phyloP scores from a whole-genome alignment of 1,140 invertebrate species.

The Anadara kagoshimensis region DNA sequence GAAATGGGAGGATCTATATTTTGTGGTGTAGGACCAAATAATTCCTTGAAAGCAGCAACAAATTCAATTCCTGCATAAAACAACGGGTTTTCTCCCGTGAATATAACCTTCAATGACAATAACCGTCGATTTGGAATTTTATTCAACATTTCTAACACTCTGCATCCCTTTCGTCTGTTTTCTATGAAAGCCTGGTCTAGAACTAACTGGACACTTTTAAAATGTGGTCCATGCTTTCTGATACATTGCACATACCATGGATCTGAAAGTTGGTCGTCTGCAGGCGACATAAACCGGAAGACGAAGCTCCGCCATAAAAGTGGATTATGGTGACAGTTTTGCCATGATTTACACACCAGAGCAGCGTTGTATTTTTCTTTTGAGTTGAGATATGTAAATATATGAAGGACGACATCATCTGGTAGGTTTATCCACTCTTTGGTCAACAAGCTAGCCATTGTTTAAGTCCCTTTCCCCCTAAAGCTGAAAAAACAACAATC shows the following conservation, averaged over 20 bases:
- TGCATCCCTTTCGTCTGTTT: constrained; percentile 39
- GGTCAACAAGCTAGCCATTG: neutral
- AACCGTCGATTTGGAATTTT: constrained; percentile 31
- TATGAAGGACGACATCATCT: constrained; percentile 42
- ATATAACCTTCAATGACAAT: constrained; percentile 35
- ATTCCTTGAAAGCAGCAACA: constrained; percentile 28
- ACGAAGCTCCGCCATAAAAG: constrained; percentile 41
- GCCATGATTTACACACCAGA: constrained; percentile 44
- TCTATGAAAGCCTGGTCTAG: constrained; percentile 20
- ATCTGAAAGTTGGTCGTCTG: neutral
- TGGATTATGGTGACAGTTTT: constrained; percentile 35
- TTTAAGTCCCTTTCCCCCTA: no score
- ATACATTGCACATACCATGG: constrained; percentile 12
- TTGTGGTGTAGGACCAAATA: constrained; percentile 39
- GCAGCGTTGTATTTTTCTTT: constrained; percentile 42
- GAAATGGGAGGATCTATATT: neutral
- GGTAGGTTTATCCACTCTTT: constrained; percentile 44
- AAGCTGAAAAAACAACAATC: no score
- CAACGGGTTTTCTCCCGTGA: constrained; percentile 53
- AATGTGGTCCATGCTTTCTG: constrained; percentile 31
- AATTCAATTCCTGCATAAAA: constrained; percentile 57
- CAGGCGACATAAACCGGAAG: constrained; percentile 26
- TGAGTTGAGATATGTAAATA: constrained; percentile 39
- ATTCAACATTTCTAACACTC: constrained; percentile 31
- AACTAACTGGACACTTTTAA: constrained; percentile 23